Evolutionary conservation across 2,797 vertebrate species (phyloP).

Genomic region (Syndactyla subalaris): DNA sequence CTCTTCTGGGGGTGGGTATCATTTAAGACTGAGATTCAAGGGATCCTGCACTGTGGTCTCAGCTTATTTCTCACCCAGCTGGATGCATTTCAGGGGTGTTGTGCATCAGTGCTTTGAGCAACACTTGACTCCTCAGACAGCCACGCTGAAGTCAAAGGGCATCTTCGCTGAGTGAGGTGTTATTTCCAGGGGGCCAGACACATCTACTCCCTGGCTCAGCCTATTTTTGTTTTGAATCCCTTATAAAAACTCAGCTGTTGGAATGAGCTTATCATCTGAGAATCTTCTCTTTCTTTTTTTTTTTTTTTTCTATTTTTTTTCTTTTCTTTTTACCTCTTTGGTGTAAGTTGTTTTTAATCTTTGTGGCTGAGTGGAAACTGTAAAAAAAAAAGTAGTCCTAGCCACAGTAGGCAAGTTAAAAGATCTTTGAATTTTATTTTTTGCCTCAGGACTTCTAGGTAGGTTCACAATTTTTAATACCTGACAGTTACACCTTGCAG

Average conservation of each 20-base stretch:
- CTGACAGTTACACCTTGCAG: slow-evolving; percentile 10
- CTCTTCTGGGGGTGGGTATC: not conserved
- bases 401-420: slow-evolving; percentile 26
- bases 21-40: not conserved
- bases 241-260: slow-evolving; percentile 13
- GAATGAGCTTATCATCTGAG: slow-evolving; percentile 9
- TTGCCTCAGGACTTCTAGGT: slow-evolving; percentile 21
- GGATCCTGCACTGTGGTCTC: not conserved
- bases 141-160: not conserved
- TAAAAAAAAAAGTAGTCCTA: not conserved
- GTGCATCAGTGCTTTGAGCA: not conserved
- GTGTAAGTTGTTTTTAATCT: slow-evolving; percentile 28
- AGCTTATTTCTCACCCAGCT: slow-evolving; percentile 8
- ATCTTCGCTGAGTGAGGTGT: not conserved
- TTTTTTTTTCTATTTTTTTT: not conserved
- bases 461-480: slow-evolving; percentile 7
- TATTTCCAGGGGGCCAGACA: slow-evolving; percentile 12
- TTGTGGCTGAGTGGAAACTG: slow-evolving; percentile 18
- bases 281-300: not conserved
- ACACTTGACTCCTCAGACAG: not conserved
- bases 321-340: not conserved
- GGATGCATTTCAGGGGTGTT: not conserved
- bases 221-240: slow-evolving; percentile 39
- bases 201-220: not conserved
- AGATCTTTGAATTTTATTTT: slow-evolving; percentile 32